phyloP scores from a whole-genome alignment of 2,113 vertebrate genomes.

The Ia io region DNA sequence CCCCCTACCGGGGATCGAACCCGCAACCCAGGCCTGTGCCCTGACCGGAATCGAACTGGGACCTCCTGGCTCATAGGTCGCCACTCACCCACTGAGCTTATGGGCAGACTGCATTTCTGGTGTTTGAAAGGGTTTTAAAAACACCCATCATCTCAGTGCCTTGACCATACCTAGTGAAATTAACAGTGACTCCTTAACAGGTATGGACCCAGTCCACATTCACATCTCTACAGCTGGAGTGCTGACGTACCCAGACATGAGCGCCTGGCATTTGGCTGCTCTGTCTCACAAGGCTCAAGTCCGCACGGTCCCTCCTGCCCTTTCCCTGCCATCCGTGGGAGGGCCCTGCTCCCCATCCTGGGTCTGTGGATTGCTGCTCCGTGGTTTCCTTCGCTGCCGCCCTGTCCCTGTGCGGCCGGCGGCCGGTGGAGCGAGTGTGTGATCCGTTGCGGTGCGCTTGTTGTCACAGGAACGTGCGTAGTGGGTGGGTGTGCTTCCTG shows the following conservation, averaged over 20 bases:
- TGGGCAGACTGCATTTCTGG: not conserved
- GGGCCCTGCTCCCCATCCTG: not conserved
- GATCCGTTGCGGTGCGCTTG: not conserved
- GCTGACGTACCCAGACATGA: not conserved
- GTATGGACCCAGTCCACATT: not conserved
- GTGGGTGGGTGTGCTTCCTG: not conserved
- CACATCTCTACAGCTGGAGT: not conserved
- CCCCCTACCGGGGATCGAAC: no score
- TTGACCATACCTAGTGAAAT: not conserved
- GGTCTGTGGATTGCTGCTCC: not conserved
- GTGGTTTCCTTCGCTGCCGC: not conserved
- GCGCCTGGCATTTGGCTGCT: not conserved
- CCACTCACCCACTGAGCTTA: no score
- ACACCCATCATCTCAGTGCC: not conserved
- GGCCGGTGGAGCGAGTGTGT: not conserved
- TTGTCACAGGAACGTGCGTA: not conserved
- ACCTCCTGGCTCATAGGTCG: no score
- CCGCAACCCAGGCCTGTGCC: no score
- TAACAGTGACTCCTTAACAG: not conserved
- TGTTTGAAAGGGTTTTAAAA: not conserved
- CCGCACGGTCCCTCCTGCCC: not conserved
- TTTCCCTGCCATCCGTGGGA: no score
- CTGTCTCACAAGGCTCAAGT: no score
- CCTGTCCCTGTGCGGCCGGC: not conserved
- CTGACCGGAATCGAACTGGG: no score